Percentiles rank a stretch among this genome's conserved stretches.
phyloP scores from a whole-genome alignment of 2,113 vertebrate species.

The Columba livia region DNA sequence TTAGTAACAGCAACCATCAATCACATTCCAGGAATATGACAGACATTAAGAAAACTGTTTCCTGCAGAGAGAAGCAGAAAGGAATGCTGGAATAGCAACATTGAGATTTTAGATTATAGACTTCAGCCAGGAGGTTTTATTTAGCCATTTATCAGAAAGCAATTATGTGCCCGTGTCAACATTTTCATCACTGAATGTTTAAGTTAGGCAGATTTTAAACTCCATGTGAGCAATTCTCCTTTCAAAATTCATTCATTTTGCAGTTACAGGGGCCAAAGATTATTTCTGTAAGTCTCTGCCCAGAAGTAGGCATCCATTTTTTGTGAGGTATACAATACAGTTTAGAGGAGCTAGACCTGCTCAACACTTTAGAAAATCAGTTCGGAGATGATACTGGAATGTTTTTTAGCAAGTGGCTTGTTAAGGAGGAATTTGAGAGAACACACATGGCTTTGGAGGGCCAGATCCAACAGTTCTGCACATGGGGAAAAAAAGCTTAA shows the following conservation, averaged over 20 bases:
- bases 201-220: background rate
- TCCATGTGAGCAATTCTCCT: background rate
- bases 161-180: background rate
- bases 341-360: background rate
- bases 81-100: background rate
- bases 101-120: background rate
- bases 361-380: background rate
- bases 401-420: background rate
- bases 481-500: background rate
- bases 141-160: background rate
- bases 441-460: background rate
- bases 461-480: background rate
- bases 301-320: background rate
- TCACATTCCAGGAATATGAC: background rate
- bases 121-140: background rate
- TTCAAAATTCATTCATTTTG: background rate
- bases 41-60: background rate
- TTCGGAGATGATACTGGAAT: background rate
- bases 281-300: background rate
- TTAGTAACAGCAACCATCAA: conserved; percentile 4
- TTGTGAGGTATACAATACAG: background rate
- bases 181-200: background rate
- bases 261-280: background rate
- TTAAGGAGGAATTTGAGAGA: background rate
- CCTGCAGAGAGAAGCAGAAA: background rate